Evolutionary conservation across 2,113 vertebrate species (phyloP), one percentile per base, ranked within the genome.

Genomic region (Nanorana parkeri): DNA sequence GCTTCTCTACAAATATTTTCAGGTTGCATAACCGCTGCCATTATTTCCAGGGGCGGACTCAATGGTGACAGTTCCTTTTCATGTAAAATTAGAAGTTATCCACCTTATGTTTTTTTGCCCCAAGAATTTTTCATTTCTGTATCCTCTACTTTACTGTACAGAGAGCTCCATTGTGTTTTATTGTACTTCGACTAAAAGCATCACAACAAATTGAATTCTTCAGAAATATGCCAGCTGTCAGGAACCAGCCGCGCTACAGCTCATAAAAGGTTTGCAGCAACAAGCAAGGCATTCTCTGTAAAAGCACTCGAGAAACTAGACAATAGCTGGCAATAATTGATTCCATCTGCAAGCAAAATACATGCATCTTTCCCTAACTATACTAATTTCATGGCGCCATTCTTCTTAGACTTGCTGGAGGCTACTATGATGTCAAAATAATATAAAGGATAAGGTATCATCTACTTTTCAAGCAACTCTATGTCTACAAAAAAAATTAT

Each of bases 161-260:
- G 69, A 67, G 60, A n/a, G 29, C 20, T 82, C 69, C 26, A 66
- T 82, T 82, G 80, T 82, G 71, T 82, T 75, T 75, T 47, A 82
- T 73, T 82, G 69, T 58, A 75, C 69, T 75, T 83, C 54, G 21
- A 55, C 72, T 83, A 83, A 83, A 68, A 83, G 80, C 80, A 83
- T 55, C 80, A 68, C 64, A 83, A 83, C 71, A 76, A 83, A 75
- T 76, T 75, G 72, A 68, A 83, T 83, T 83, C 71, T 61, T 76
- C 51, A 76, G 72, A 68, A 76, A 75, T 76, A 24, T 47, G 68
- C 68, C 72, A 76, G 72, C 72, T 83, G 80, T 83, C 80, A 83
- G 71, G 65, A 65, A 64, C 69, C 61, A 54, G 29, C 80, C 28
- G 52, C 56, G 69, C 58, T 56, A 67, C 60, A 56, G 71, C 80